phyloP scores from a whole-genome alignment of 2,113 vertebrate species.

The Rhynchopsitta pachyrhyncha region DNA sequence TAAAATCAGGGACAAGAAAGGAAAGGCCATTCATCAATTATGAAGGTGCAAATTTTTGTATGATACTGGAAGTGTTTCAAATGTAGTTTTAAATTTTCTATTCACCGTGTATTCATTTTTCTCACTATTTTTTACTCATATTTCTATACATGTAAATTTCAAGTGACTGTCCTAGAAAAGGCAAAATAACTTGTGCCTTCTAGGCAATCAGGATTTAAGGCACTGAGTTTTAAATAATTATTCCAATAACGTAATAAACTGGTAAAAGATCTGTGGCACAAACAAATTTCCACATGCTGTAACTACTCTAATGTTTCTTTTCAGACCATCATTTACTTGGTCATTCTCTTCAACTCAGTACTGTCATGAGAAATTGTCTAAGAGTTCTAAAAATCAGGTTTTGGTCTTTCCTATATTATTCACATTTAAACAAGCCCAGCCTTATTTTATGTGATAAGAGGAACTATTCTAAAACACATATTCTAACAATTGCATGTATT shows the following conservation, averaged over 20 bases:
- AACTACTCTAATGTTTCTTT: neutral
- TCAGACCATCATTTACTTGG: neutral
- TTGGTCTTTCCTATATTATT: neutral
- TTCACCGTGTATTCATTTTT: neutral
- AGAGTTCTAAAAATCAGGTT: neutral
- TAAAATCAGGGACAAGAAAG: neutral
- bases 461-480: neutral
- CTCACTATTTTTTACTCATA: neutral
- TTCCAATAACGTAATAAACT: neutral
- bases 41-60: neutral
- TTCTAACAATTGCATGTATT: neutral
- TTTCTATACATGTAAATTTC: slow-evolving; percentile 15
- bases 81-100: slow-evolving; percentile 6
- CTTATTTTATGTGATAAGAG: neutral
- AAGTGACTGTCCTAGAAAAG: neutral
- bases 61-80: slow-evolving; percentile 8
- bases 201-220: neutral
- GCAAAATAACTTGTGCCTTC: neutral
- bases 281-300: neutral
- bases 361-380: neutral
- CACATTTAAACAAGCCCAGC: neutral
- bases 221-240: neutral
- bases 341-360: neutral
- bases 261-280: neutral
- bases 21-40: neutral